Base-by-base conservation (phyloP, 2,113 vertebrate genomes). In the Athene noctua region DNA sequence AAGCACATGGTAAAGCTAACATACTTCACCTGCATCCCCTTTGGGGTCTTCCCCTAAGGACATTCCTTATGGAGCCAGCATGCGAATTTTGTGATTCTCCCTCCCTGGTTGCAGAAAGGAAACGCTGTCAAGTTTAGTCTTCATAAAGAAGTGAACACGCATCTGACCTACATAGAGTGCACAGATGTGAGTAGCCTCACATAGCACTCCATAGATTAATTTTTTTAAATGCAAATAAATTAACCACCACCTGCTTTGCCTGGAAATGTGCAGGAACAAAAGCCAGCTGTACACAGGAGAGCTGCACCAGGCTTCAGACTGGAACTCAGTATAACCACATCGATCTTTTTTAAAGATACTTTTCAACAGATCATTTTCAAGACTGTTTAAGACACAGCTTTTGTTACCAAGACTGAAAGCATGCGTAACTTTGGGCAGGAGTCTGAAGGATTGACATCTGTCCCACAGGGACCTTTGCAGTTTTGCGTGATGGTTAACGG, bases 91-190 rank as follows among this genome's bases (percentile, higher is more conserved):
- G 77, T 18, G 52, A 29, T 80, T 80, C 86, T 80, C 91, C 88
- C 86, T 87, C 36, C 11, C 58, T 19, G 51, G 63, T 11, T 84
- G 72, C 77, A 54, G 70, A n/a, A 44, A 67, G 77, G 58, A 90
- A 91, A 82, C 0, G 27, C 87, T 97, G 96, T 97, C 97, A 97
- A 71, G 58, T 94, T 94, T 1, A 81, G 91, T 97, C 87, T 94
- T 73, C 5, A 5, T 94, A 89, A 95, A 88, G 91, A 79, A 93
- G 67, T 47, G 75, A 80, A n/a, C 52, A 55, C 62, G 77, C 70
- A 77, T 89, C 92, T 97, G 96, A 97, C 96, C 96, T 97, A 97
- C 74, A 97, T 94, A 97, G 92, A 94, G 62, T 1, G 19, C 91
- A 86, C 84, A 92, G 96, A 96, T 97, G 90, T 57, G 90, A 95